phyloP scores from a whole-genome alignment of 2,113 vertebrate genomes.

The Corythornis vintsioides region DNA sequence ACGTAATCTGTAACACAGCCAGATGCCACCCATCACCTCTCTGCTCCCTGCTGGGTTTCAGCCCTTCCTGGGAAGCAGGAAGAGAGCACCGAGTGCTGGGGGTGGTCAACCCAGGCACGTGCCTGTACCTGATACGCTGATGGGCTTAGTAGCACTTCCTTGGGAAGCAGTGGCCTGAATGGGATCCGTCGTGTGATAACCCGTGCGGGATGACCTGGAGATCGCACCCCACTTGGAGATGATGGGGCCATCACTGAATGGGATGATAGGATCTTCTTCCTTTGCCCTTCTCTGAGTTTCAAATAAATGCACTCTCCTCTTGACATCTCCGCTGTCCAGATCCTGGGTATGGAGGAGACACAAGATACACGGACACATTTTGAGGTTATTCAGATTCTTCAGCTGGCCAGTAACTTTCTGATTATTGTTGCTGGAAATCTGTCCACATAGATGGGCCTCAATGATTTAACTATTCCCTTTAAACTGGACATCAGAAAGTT shows the following conservation, averaged over 20 bases:
- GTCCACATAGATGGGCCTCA: background rate
- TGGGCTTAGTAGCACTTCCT: constrained; percentile 88
- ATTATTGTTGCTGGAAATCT: background rate
- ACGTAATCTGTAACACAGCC: constrained; percentile 83
- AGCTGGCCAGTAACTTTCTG: background rate
- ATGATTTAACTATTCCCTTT: background rate
- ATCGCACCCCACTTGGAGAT: constrained; percentile 99
- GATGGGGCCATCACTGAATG: constrained; percentile 93
- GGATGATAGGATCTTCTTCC: constrained; percentile 97
- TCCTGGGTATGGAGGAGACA: constrained; percentile 71
- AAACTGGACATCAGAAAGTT: background rate
- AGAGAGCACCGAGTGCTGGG: background rate
- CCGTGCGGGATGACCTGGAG: constrained; percentile 92
- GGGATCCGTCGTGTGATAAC: constrained; percentile 92
- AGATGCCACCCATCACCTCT: background rate
- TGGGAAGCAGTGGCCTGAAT: constrained; percentile 94
- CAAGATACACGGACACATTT: background rate
- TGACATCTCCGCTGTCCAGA: constrained; percentile 82
- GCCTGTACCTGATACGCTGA: constrained; percentile 89
- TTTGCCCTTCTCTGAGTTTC: constrained; percentile 89
- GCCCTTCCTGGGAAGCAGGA: background rate
- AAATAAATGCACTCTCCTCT: constrained; percentile 86
- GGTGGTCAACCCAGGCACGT: background rate
- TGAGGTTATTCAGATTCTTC: background rate
- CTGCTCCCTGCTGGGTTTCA: background rate